Base-by-base conservation (phyloP, 1,140 invertebrate genomes). In the Eufriesea mexicana region DNA sequence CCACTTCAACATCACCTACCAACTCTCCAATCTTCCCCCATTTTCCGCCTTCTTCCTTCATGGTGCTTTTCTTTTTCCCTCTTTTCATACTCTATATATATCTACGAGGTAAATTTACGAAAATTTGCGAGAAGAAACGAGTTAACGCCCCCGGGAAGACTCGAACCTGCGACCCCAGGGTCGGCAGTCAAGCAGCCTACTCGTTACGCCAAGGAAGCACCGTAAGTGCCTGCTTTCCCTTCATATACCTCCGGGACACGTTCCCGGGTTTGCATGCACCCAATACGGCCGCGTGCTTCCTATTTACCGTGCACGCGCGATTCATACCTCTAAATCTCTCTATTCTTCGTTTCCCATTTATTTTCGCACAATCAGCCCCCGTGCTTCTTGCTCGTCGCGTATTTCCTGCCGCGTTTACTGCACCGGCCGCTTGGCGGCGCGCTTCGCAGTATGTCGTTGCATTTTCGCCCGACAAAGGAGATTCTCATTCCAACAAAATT, bases 271-370 rank as follows among this genome's bases (percentile, higher is more conserved):
- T 25, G n/a, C 68, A n/a, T 49, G n/a, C 25, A 18, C 25, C 18
- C 42, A 4, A 6, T 25, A 66, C 61, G 47, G 16, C n/a, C 6
- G 20, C 57, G 5, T 80, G 80, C 83, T 68, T 35, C 16, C 59
- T 75, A 78, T 47, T 54, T 23, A 61, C 45, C 54, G 28, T 51
- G 25, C 42, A 59, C 47, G 12, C 14, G 42, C 77, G 45, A 79
- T 70, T 79, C 55, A 51, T 61, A 18, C 45, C 20, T n/a, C 5
- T 7, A 23, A 49, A 61, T 79, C 47, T 28, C 12, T 18, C 55
- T 42, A 61, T 72, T 79, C 55, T 61, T 45, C 57, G 8, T n/a
- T 16, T 20, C 16, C 67, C 51, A 70, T 70, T 79, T 71, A 35
- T 71, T 71, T 62, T 47, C 55, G 5, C 42, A 47, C 66, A 47